A percentile compares a stretch with the other conserved stretches of the same genome.
phyloP scores from a whole-genome alignment of 2,888 invertebrate species.

The Melangyna quadrimaculata region DNA sequence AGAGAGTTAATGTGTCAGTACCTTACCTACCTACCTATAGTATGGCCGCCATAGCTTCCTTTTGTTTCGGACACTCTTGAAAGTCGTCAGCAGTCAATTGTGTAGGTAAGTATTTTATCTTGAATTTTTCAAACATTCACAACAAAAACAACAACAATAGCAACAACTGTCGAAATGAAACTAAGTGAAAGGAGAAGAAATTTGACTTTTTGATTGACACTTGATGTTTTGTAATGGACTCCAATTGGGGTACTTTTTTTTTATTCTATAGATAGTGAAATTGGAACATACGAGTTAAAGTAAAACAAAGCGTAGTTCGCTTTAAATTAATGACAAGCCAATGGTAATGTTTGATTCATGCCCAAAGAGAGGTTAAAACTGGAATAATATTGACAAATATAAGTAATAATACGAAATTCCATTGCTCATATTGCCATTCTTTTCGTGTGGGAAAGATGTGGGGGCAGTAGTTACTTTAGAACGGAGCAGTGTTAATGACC shows the following conservation, averaged over 20 bases:
- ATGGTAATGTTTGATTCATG: not conserved
- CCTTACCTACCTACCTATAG: not conserved
- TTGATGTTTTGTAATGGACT: constrained; percentile 38
- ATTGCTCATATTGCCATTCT: too few relatives aligned
- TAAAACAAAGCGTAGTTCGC: not conserved
- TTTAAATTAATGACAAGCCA: not conserved
- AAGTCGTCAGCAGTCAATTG: not conserved
- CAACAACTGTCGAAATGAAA: not conserved
- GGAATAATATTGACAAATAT: too few relatives aligned
- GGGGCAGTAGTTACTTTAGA: too few relatives aligned
- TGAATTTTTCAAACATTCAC: not conserved
- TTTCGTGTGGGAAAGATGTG: too few relatives aligned
- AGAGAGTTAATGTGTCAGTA: constrained; percentile 8
- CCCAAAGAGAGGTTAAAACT: too few relatives aligned
- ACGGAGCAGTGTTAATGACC: too few relatives aligned
- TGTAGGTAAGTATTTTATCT: not conserved
- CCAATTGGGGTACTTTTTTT: constrained; percentile 46
- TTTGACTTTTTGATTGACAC: constrained; percentile 56
- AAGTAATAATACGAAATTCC: too few relatives aligned
- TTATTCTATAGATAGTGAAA: not conserved
- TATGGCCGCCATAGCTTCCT: not conserved
- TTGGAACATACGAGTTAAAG: not conserved
- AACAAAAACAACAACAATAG: not conserved
- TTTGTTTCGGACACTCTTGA: constrained; percentile 39
- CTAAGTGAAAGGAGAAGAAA: constrained; percentile 62